Evolutionary conservation across 1,140 invertebrate species (phyloP).

Genomic region (Drosophila prosaltans): DNA sequence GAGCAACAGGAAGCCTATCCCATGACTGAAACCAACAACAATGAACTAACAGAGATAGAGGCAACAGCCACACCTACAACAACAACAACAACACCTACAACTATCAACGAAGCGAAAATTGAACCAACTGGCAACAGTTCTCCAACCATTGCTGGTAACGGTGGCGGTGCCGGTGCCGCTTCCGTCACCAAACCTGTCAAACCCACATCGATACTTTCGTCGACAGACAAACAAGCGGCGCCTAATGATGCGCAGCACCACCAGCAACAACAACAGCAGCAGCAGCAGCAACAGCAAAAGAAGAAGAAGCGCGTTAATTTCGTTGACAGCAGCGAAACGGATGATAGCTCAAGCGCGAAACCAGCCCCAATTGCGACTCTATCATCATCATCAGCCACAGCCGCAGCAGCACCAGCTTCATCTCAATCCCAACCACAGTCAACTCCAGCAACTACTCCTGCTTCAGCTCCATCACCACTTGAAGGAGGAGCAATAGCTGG

Average conservation of each 20-base stretch:
- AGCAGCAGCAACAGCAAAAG: constrained; percentile 74
- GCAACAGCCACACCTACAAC: neutral
- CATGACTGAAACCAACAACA: constrained; percentile 32
- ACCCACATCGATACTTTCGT: constrained; percentile 78
- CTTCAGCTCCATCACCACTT: neutral
- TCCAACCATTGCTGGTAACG: neutral
- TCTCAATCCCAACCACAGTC: constrained; percentile 4
- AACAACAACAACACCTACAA: neutral
- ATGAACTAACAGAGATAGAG: constrained; percentile 47
- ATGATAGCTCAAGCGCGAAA: constrained; percentile 81
- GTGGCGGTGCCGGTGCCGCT: too few species aligned
- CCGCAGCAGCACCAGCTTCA: neutral
- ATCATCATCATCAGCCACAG: constrained; percentile 11
- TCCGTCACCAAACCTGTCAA: constrained; percentile 51
- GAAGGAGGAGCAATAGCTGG: constrained; percentile 18
- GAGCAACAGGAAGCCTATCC: constrained; percentile 65
- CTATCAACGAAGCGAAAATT: constrained; percentile 13
- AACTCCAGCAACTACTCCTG: neutral
- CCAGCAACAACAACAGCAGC: constrained; percentile 64
- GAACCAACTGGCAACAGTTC: constrained; percentile 32
- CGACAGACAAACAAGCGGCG: constrained; percentile 74
- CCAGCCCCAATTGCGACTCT: constrained; percentile 46
- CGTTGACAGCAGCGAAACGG: constrained; percentile 83
- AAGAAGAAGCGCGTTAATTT: constrained; percentile 83
- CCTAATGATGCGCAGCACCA: constrained; percentile 71